phyloP scores from a whole-genome alignment of 2,797 vertebrate species.

The Acestrorhynchus altus region DNA sequence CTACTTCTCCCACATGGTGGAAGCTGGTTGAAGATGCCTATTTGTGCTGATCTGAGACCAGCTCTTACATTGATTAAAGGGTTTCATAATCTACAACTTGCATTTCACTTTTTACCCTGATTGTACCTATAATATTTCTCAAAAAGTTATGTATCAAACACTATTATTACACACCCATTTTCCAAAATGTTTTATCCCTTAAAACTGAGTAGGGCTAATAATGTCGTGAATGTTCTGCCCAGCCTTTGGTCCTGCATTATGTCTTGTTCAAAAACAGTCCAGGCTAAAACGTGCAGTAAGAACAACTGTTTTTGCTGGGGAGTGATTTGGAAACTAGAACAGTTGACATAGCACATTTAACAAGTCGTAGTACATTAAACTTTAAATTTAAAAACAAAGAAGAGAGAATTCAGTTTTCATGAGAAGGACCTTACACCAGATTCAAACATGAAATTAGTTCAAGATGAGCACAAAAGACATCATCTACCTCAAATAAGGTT shows the following conservation, averaged over 20 bases:
- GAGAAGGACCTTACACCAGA: background rate
- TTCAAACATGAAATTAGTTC: conserved; percentile 59
- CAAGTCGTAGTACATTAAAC: no score
- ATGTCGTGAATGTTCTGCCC: background rate
- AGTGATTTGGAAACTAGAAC: no score
- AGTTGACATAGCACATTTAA: no score
- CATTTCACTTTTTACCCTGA: no score
- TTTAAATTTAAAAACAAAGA: background rate
- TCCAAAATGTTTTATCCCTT: no score
- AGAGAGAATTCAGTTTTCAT: background rate
- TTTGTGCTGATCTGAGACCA: conserved; percentile 53
- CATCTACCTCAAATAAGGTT: conserved; percentile 50
- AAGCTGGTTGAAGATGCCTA: conserved; percentile 61
- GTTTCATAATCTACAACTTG: background rate
- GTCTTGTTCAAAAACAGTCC: background rate
- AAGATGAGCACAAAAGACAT: conserved; percentile 27
- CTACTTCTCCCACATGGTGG: conserved; percentile 21
- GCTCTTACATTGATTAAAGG: conserved; percentile 37
- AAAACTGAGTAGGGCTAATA: no score
- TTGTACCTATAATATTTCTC: no score
- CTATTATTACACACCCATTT: no score
- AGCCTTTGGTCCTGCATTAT: background rate
- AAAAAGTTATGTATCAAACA: no score
- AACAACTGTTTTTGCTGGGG: no score
- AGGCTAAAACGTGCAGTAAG: background rate